These are phyloP conservation scores for Drosophila paramelanica DNA, from an alignment of 2,888 invertebrate genomes.

Conservation along the genomic window DNA sequence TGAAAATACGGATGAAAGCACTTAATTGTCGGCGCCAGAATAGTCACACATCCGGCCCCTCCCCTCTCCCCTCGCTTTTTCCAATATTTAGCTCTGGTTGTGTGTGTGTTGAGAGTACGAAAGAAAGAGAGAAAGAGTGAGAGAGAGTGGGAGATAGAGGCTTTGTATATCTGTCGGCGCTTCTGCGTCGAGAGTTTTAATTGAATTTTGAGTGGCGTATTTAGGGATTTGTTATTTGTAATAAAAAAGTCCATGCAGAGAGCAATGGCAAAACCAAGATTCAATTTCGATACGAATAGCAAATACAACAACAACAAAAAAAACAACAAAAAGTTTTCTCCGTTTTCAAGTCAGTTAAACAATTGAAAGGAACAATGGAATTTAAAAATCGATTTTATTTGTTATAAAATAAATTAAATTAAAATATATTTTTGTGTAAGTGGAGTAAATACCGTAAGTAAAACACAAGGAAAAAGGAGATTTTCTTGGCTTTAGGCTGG, in stretches of 20 bases:
- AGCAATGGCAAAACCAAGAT: slow-evolving; percentile 40
- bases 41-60: background rate
- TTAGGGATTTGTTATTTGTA: slow-evolving; percentile 79
- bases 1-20: slow-evolving; percentile 50
- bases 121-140: slow-evolving; percentile 19
- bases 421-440: background rate
- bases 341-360: slow-evolving; percentile 15
- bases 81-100: slow-evolving; percentile 26
- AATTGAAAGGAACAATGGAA: slow-evolving; percentile 21
- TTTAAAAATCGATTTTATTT: slow-evolving; percentile 9
- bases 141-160: slow-evolving; percentile 20
- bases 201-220: slow-evolving; percentile 78
- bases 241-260: slow-evolving; percentile 63
- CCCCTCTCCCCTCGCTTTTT: background rate
- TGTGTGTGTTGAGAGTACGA: slow-evolving; percentile 9
- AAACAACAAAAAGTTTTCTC: slow-evolving; percentile 22
- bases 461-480: background rate
- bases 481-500: background rate
- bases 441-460: background rate
- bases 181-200: slow-evolving; percentile 74
- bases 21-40: slow-evolving; percentile 50
- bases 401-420: slow-evolving; percentile 4
- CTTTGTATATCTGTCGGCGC: slow-evolving; percentile 67
- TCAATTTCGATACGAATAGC: slow-evolving; percentile 32
- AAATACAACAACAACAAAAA: slow-evolving; percentile 23